A percentile compares a stretch with the other conserved stretches of the same genome.
Evolutionary conservation across 2,888 invertebrate species (phyloP).

Genomic region (Drosophila anceps): DNA sequence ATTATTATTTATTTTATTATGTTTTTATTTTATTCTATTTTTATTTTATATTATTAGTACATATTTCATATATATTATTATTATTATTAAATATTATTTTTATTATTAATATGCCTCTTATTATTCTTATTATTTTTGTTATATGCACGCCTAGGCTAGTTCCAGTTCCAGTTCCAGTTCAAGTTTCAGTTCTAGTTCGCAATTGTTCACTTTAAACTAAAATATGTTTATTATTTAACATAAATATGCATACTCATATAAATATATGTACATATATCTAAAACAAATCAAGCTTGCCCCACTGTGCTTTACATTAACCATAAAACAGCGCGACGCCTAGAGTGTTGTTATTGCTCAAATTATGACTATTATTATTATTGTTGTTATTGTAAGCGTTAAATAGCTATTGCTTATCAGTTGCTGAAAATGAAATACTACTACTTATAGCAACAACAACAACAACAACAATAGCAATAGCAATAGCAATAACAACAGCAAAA

Average conservation of each 20-base stretch:
- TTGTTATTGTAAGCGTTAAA: constrained; percentile 36
- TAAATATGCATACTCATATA: neutral
- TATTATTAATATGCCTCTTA: too few relatives aligned
- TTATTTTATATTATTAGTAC: too few relatives aligned
- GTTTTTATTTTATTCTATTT: too few relatives aligned
- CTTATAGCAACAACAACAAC: constrained; percentile 4
- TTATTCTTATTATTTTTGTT: too few relatives aligned
- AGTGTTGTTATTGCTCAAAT: constrained; percentile 32
- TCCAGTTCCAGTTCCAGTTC: neutral
- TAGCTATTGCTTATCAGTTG: constrained; percentile 34
- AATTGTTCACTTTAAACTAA: neutral
- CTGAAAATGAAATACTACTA: constrained; percentile 18
- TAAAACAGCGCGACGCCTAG: constrained; percentile 7
- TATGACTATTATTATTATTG: constrained; percentile 15
- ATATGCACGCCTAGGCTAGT: too few relatives aligned
- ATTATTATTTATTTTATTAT: too few relatives aligned
- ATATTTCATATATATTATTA: too few relatives aligned
- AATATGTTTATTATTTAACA: neutral
- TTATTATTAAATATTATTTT: too few relatives aligned
- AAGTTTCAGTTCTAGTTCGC: too few relatives aligned
- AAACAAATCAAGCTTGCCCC: constrained; percentile 20
- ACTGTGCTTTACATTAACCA: constrained; percentile 34
- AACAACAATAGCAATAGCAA: too few relatives aligned
- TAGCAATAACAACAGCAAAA: neutral
- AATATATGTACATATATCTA: neutral